phyloP scores from a whole-genome alignment of 2,113 vertebrate species.

The Sprattus sprattus region DNA sequence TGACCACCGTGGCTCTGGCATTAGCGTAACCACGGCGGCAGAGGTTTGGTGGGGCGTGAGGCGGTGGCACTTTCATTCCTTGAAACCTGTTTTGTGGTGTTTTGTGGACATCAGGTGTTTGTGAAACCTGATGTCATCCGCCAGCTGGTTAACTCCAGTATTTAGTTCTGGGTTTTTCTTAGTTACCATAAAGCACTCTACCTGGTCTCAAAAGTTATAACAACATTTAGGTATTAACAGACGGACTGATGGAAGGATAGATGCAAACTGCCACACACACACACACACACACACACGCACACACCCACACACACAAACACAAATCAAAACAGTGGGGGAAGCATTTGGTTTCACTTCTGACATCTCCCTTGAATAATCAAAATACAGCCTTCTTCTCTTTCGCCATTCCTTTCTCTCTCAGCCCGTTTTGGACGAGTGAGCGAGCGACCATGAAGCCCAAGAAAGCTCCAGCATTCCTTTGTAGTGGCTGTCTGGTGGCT shows the following conservation, averaged over 20 bases:
- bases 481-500: slow-evolving; percentile 30
- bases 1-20: slow-evolving; percentile 46
- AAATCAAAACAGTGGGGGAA: neutral
- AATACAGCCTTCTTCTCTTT: neutral
- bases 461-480: neutral
- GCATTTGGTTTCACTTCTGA: neutral
- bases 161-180: slow-evolving; percentile 40
- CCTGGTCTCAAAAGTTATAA: neutral
- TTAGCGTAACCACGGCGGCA: slow-evolving; percentile 46
- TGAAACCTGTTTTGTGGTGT: slow-evolving; percentile 15
- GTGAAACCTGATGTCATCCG: slow-evolving; percentile 48
- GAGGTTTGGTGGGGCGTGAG: slow-evolving; percentile 22
- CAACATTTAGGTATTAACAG: neutral
- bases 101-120: slow-evolving; percentile 53
- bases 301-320: neutral
- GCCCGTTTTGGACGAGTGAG: neutral
- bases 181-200: neutral
- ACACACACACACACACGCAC: neutral
- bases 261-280: too few relatives aligned
- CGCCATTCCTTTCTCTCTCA: neutral
- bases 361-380: neutral
- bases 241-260: neutral
- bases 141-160: slow-evolving; percentile 41
- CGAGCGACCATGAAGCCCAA: neutral
- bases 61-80: slow-evolving; percentile 12